phyloP scores from a whole-genome alignment of 2,888 invertebrate species.

The Lithodes maja region DNA sequence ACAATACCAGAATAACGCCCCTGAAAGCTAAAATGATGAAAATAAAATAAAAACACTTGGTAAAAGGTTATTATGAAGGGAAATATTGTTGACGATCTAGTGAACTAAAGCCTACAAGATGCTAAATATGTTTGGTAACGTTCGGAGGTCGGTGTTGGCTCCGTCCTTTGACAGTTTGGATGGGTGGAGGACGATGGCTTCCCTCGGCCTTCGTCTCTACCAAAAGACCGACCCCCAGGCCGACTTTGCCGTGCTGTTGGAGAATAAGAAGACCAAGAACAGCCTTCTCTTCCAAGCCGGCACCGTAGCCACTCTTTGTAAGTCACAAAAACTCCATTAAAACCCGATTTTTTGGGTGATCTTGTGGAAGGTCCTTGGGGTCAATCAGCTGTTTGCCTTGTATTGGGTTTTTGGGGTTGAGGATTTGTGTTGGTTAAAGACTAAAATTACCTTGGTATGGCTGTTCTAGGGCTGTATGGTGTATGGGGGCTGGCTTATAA shows the following conservation, averaged over 20 bases:
- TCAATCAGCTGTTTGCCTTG: too few species aligned
- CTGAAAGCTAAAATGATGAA: too few species aligned
- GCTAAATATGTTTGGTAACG: neutral
- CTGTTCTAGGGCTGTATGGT: too few species aligned
- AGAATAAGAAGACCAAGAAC: constrained; percentile 67
- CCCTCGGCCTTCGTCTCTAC: constrained; percentile 64
- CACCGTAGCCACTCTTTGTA: constrained; percentile 65
- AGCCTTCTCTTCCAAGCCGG: constrained; percentile 69
- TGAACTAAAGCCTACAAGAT: neutral
- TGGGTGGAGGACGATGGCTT: constrained; percentile 56
- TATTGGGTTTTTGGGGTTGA: too few species aligned
- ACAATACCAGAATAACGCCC: too few species aligned
- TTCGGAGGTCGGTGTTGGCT: constrained; percentile 27
- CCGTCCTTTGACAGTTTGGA: neutral
- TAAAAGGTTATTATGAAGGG: too few species aligned
- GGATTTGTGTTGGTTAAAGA: too few species aligned
- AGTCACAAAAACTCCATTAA: constrained; percentile 39
- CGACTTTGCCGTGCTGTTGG: constrained; percentile 65
- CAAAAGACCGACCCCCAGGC: constrained; percentile 64
- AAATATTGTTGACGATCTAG: neutral
- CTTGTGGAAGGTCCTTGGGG: too few species aligned
- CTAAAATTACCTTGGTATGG: too few species aligned
- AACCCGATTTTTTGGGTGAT: too few species aligned
- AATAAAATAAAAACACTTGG: neutral
- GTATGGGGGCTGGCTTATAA: too few species aligned